These are phyloP conservation scores for Macropodus opercularis DNA, from an alignment of 2,797 vertebrate genomes.

Conservation along the genomic window DNA sequence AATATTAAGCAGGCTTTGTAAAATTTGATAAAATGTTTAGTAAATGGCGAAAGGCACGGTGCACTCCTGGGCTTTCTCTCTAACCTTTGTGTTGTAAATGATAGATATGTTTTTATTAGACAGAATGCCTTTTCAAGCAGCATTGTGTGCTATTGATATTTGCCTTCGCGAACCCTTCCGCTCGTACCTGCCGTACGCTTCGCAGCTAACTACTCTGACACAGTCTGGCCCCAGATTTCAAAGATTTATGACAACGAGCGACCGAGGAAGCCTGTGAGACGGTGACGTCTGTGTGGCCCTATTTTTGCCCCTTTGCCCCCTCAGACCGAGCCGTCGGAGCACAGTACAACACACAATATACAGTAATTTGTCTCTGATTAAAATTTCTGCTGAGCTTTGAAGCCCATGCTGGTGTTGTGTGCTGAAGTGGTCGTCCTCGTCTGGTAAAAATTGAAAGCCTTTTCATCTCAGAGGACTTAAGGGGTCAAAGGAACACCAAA, in stretches of 20 bases:
- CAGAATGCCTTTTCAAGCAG: conserved; percentile 76
- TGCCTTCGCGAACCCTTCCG: conserved; percentile 61
- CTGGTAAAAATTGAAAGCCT: conserved; percentile 81
- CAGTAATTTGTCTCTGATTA: conserved; percentile 82
- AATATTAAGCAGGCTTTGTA: conserved; percentile 83
- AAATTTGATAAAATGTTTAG: conserved; percentile 83
- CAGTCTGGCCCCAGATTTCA: conserved; percentile 35
- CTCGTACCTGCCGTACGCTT: conserved; percentile 34
- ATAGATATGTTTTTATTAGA: conserved; percentile 77
- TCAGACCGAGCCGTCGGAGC: conserved; percentile 32
- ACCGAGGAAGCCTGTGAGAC: too few species aligned
- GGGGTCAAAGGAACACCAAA: conserved; percentile 83
- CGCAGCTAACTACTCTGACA: conserved; percentile 30
- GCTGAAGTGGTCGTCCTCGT: conserved; percentile 77
- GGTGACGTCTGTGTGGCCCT: too few species aligned
- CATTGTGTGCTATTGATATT: conserved; percentile 63
- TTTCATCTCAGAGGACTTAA: conserved; percentile 82
- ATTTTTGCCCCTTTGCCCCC: conserved; percentile 60
- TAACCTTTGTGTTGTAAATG: conserved; percentile 66
- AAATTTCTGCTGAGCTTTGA: conserved; percentile 83
- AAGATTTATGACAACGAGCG: conserved; percentile 34
- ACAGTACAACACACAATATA: conserved; percentile 65
- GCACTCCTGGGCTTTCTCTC: conserved; percentile 48
- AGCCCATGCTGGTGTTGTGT: conserved; percentile 62
- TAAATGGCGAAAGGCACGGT: conserved; percentile 71